phyloP scores from a whole-genome alignment of 1,140 invertebrate genomes.

The Nasonia vitripennis region DNA sequence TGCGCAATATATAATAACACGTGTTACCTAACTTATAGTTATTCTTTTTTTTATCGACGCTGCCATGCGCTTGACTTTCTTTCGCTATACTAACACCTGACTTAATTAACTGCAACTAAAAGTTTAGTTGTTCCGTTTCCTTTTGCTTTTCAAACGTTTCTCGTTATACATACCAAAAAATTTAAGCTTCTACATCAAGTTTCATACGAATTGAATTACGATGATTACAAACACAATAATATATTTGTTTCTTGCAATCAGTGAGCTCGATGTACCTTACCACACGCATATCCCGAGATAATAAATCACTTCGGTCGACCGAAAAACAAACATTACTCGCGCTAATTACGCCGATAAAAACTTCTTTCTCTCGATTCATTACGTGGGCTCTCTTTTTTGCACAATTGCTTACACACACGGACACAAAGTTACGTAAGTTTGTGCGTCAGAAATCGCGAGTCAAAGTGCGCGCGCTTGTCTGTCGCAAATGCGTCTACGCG shows the following conservation, averaged over 20 bases:
- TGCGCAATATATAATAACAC: too few relatives aligned
- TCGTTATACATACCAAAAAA: background rate
- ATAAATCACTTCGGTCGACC: background rate
- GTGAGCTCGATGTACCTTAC: background rate
- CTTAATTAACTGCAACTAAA: too few relatives aligned
- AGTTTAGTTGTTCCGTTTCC: too few relatives aligned
- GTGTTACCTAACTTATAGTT: background rate
- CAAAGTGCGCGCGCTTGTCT: background rate
- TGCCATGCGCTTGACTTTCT: background rate
- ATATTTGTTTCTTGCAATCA: too few relatives aligned
- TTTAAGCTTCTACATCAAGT: background rate
- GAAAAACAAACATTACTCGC: background rate
- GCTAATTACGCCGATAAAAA: background rate
- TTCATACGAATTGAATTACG: too few relatives aligned
- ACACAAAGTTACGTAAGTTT: slow-evolving; percentile 30
- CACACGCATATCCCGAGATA: background rate
- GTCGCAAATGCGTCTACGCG: slow-evolving; percentile 15
- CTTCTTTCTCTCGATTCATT: slow-evolving; percentile 9
- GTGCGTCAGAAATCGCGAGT: slow-evolving; percentile 25
- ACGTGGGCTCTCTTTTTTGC: background rate
- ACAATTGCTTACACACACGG: too few relatives aligned
- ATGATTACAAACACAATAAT: too few relatives aligned
- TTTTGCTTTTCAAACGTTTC: too few relatives aligned
- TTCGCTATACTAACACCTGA: background rate
- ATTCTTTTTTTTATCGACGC: background rate